Base-by-base conservation (phyloP, 2,113 vertebrate genomes). In the Epinephelus moara region DNA sequence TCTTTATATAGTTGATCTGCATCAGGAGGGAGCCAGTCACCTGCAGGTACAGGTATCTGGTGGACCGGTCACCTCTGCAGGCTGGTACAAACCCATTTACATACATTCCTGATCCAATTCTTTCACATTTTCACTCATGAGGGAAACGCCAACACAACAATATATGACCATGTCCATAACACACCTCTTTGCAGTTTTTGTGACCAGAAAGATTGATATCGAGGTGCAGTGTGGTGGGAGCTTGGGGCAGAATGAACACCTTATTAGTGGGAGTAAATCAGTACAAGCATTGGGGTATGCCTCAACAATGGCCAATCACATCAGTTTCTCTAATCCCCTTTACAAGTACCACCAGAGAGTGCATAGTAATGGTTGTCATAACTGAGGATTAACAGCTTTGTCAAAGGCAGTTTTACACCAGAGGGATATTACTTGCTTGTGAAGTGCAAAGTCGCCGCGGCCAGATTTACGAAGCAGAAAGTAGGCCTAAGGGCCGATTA, bases 351-450 rank as follows among this genome's bases (percentile, higher is more conserved):
- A 66, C 40, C 42, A 25, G 40, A 66, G 63, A 25, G 55, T 14
- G 55, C n/a, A 57, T 25, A 13, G 23, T 57, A 57, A 57, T 57
- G n/a, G 23, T 17, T 67, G 63, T 67, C 63, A 67, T 17, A 47
- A 27, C 7, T 25, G 63, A 47, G 63, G 63, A 67, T 67, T 67
- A 67, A 25, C 42, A 66, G 63, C 40, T 47, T 66, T 47, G 63
- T 66, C 40, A 47, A 42, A 45, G n/a, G n/a, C 63, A 45, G 62
- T 66, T 66, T 45, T 66, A 45, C 13, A 66, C 21, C 63, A 15
- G n/a, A 47, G 63, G 42, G 42, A 66, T 67, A 23, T 3, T 11
- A 18, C 49, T 50, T 50, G 15, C 42, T 27, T 49, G n/a, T 47
- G 42, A 17, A 42, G 63, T 45, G 63, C n/a, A 23, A 66, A 40